phyloP scores from a whole-genome alignment of 2,888 invertebrate genomes.

The Acleris emargana region DNA sequence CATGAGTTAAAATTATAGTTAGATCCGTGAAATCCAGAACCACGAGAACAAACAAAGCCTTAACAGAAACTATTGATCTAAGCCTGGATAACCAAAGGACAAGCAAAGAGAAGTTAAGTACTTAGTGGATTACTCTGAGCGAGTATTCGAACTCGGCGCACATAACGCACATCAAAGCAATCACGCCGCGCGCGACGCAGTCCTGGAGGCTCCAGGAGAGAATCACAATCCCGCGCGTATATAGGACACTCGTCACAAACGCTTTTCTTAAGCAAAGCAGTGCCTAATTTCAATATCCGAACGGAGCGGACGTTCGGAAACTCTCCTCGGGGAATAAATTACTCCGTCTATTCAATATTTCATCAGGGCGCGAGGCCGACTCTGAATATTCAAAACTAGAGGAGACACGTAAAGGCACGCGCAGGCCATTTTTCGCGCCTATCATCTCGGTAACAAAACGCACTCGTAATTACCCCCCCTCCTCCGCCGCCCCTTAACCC shows the following conservation, averaged over 20 bases:
- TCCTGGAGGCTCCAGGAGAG: slow-evolving; percentile 1
- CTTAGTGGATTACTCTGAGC: background rate
- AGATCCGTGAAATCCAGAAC: no score
- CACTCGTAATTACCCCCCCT: slow-evolving; percentile 83
- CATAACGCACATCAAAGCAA: slow-evolving; percentile 14
- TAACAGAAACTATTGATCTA: slow-evolving; percentile 2
- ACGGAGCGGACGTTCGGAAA: slow-evolving; percentile 76
- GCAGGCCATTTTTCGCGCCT: slow-evolving; percentile 84
- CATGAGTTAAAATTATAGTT: no score
- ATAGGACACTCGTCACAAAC: slow-evolving; percentile 66
- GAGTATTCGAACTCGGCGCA: no score
- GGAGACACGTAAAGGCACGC: slow-evolving; percentile 83
- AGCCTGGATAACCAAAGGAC: slow-evolving; percentile 6
- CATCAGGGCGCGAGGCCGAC: slow-evolving; percentile 79
- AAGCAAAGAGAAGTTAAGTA: slow-evolving; percentile 6
- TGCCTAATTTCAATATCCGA: slow-evolving; percentile 84
- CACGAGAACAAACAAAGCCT: background rate
- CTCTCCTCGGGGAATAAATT: slow-evolving; percentile 81
- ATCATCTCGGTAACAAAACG: slow-evolving; percentile 84
- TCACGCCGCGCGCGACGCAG: background rate
- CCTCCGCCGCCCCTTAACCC: slow-evolving; percentile 49
- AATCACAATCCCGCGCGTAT: slow-evolving; percentile 46
- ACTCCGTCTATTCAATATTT: slow-evolving; percentile 83
- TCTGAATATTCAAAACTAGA: slow-evolving; percentile 83
- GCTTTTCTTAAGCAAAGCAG: slow-evolving; percentile 79